These are phyloP conservation scores for Drosophila acutilabella DNA, from an alignment of 2,888 invertebrate species.

Conservation along the genomic window DNA sequence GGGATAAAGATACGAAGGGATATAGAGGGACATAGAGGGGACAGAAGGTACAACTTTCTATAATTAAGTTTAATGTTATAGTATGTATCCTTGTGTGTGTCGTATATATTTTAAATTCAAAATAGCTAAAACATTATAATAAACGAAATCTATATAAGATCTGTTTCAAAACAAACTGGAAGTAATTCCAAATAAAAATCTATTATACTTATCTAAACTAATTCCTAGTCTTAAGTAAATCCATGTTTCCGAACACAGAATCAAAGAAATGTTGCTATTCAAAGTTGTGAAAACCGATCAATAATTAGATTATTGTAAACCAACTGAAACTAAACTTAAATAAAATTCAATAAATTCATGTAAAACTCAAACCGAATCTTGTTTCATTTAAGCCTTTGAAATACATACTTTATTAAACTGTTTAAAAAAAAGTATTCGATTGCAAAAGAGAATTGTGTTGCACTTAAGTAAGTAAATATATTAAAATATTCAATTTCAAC, in stretches of 20 bases:
- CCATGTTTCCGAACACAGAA: slow-evolving; percentile 23
- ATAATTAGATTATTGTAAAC: slow-evolving; percentile 78
- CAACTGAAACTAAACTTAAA: slow-evolving; percentile 43
- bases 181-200: too few species aligned
- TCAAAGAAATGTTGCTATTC: slow-evolving; percentile 46
- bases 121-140: too few species aligned
- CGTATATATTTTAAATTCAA: too few species aligned
- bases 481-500: background rate
- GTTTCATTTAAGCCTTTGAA: slow-evolving; percentile 2
- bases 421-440: background rate
- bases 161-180: too few species aligned
- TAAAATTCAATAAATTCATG: slow-evolving; percentile 57
- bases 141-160: too few species aligned
- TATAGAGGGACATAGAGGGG: slow-evolving; percentile 10
- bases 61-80: slow-evolving; percentile 70
- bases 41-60: slow-evolving; percentile 54
- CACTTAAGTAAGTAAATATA: background rate
- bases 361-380: slow-evolving; percentile 31
- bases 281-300: slow-evolving; percentile 82
- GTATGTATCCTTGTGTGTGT: slow-evolving; percentile 6
- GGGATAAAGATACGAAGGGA: background rate
- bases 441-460: too few species aligned
- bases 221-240: slow-evolving; percentile 13
- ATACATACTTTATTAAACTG: background rate
- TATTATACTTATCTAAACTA: slow-evolving; percentile 9